A percentile compares a stretch with the other conserved stretches of the same genome.
These are phyloP conservation scores for Zygogramma bicolorata DNA, from an alignment of 2,888 invertebrate genomes.

Conservation along the genomic window DNA sequence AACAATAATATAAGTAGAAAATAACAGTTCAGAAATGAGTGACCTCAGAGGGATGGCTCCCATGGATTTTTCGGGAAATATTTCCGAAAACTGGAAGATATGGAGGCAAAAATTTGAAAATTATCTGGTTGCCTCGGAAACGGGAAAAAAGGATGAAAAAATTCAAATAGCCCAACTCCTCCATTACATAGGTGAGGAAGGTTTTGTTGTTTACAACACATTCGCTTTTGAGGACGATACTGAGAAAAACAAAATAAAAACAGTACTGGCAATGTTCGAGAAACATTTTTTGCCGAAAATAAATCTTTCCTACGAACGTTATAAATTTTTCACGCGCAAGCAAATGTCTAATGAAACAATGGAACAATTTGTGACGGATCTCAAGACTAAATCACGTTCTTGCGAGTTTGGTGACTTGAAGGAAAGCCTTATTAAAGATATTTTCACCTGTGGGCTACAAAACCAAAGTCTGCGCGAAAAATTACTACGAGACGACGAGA, in stretches of 20 bases:
- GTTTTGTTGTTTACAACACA: conserved; percentile 44
- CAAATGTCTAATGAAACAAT: conserved; percentile 44
- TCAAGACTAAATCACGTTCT: conserved; percentile 43
- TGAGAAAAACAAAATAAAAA: not conserved
- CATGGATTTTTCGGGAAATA: conserved; percentile 32
- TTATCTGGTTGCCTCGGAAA: conserved; percentile 43
- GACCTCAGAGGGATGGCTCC: not conserved
- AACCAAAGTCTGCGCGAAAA: conserved; percentile 40
- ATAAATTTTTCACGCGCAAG: conserved; percentile 43
- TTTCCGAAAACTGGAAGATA: conserved; percentile 46
- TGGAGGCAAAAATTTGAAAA: conserved; percentile 43
- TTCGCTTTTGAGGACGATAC: conserved; percentile 37
- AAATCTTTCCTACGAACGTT: conserved; percentile 43
- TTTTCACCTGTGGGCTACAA: conserved; percentile 47
- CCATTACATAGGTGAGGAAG: conserved; percentile 50
- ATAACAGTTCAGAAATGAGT: not conserved
- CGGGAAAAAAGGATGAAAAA: conserved; percentile 42
- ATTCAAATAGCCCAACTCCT: conserved; percentile 47
- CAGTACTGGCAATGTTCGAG: conserved; percentile 44
- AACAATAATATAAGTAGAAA: no score
- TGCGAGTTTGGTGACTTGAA: conserved; percentile 45
- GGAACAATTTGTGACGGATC: conserved; percentile 46
- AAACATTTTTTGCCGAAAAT: conserved; percentile 46
- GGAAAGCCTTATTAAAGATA: conserved; percentile 43
- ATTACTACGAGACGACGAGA: conserved; percentile 31